Evolutionary conservation across 2,797 vertebrate genomes (phyloP), one percentile per base, ranked within the genome.

Genomic region (Alectoris magna): DNA sequence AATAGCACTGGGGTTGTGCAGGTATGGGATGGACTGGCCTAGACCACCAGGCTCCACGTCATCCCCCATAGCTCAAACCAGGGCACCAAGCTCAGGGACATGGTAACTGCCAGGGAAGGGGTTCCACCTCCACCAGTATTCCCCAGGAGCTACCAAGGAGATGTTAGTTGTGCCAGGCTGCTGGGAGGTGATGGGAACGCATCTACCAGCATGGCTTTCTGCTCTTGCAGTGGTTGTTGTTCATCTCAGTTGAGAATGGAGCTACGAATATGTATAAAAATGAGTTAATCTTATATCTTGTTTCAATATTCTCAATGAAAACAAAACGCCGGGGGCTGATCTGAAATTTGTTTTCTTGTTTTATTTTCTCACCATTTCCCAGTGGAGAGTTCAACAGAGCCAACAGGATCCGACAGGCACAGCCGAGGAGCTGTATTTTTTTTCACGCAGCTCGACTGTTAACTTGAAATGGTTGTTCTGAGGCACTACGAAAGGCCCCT

Each of bases 231-330:
- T 19, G 3, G 14, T 49, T 23, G 56, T 36, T 67, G 56, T 38
- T 84, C 44, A 18, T 51, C 70, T 80, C 82, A 84, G 36, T 70
- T 77, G 74, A 73, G 83, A 81, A 48, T 5, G 13, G 53, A 91
- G 43, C 31, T 74, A 70, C 29, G 38, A 81, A 62, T 14, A 39
- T 29, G 10, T 43, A n/a, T 38, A 51, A 81, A 91, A 74, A 81
- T 58, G 70, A 90, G 86, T 11, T 62, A 53, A 53, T 29, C 51
- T 53, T 53, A 62, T 70, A 70, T 43, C 74, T 91, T 62, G 48
- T 81, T 91, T 62, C 71, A 36, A 16, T 81, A 55, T 75, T 82
- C 85, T 56, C 89, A 78, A 90, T 90, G 75, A 95, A 87, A 92
- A 44, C 34, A 19, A 39, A 93, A 26, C 0, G 21, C 58, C 46